A percentile compares a stretch with the other conserved stretches of the same genome.
Conservation (phyloP, 2,888 invertebrate species). For the Eudasyphora cyanicolor region DNA sequence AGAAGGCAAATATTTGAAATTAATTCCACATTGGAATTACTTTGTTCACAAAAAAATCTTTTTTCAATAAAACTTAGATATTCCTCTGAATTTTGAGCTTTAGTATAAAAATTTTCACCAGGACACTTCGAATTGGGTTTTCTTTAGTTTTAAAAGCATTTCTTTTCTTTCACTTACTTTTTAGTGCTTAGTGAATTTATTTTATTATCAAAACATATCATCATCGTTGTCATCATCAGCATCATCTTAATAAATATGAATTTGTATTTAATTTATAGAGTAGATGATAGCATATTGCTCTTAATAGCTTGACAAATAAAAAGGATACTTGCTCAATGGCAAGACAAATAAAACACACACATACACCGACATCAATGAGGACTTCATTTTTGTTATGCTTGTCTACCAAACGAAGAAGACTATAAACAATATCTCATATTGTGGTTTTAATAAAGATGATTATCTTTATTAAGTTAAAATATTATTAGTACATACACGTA, state of each 20-base stretch:
- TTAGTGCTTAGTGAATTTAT: neutral
- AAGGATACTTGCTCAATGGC: neutral
- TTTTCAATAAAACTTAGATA: no score
- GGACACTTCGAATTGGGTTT: no score
- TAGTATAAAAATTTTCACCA: no score
- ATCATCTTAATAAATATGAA: slow-evolving; percentile 18
- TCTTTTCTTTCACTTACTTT: neutral
- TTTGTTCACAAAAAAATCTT: no score
- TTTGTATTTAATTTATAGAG: slow-evolving; percentile 24
- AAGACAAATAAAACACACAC: neutral
- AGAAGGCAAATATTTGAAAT: no score
- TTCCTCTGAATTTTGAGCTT: no score
- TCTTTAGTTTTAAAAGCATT: neutral
- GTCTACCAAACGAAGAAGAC: neutral
- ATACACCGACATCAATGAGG: neutral
- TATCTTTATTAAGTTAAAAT: neutral
- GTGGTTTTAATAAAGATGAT: neutral
- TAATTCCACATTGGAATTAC: no score
- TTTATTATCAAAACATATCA: slow-evolving; percentile 14
- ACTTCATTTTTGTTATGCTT: slow-evolving; percentile 1
- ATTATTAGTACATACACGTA: neutral
- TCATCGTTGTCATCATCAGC: neutral
- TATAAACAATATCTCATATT: neutral
- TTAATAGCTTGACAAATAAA: slow-evolving; percentile 38
- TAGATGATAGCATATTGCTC: slow-evolving; percentile 50